A percentile compares a stretch with the other conserved stretches of the same genome.
phyloP scores from a whole-genome alignment of 2,113 vertebrate species.

The Haliaeetus leucogaster region DNA sequence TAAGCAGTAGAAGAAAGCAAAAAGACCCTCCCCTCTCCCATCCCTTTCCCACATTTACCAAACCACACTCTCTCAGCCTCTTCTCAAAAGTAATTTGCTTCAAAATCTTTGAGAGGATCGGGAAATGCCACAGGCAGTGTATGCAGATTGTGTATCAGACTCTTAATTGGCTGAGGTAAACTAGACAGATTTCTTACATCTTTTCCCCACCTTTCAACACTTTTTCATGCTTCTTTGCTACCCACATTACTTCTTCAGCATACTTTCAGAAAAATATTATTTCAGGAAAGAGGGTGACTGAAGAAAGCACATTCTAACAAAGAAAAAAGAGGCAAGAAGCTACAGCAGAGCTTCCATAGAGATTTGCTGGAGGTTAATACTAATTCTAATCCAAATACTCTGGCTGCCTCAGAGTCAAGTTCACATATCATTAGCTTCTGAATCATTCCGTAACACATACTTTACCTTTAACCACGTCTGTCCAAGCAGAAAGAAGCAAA shows the following conservation, averaged over 20 bases:
- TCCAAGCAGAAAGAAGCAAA: neutral
- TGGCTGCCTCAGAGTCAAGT: neutral
- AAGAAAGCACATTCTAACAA: neutral
- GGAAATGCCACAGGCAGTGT: neutral
- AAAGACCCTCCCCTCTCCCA: neutral
- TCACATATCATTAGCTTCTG: neutral
- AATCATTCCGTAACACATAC: neutral
- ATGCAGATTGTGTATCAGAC: neutral
- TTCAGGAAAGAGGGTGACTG: neutral
- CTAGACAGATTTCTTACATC: neutral
- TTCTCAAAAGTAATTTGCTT: neutral
- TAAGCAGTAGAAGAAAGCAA: neutral
- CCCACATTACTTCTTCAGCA: neutral
- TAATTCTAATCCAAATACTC: neutral
- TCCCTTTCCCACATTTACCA: neutral
- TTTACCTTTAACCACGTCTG: neutral
- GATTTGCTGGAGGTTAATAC: neutral
- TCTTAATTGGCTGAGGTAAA: neutral
- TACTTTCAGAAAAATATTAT: neutral
- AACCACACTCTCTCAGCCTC: neutral
- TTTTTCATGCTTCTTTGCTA: neutral
- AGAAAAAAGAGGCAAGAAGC: neutral
- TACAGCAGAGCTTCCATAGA: neutral
- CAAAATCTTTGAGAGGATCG: neutral
- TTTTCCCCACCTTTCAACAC: neutral